phyloP scores from a whole-genome alignment of 2,113 vertebrate species.

The Clarias macrocephalus region DNA sequence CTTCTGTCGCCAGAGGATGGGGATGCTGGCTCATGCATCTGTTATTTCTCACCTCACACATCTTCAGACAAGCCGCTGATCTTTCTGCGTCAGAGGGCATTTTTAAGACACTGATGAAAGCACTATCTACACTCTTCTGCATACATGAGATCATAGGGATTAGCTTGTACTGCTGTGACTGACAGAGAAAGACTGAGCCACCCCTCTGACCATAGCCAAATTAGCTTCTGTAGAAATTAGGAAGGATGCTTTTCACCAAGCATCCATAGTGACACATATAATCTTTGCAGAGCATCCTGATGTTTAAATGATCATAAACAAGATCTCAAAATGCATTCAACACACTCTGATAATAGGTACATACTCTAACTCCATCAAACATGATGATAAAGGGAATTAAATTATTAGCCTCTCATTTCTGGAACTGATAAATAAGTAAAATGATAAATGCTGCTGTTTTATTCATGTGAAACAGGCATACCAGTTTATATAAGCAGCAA shows the following conservation, averaged over 20 bases:
- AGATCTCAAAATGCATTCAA: not conserved
- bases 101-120: not conserved
- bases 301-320: not conserved
- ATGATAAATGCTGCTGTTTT: not conserved
- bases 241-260: not conserved
- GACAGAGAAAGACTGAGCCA: not conserved
- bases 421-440: not conserved
- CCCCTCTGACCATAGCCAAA: not conserved
- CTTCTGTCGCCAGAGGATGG: slow-evolving; percentile 16
- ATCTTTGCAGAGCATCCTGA: not conserved
- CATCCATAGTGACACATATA: not conserved
- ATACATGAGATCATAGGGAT: not conserved
- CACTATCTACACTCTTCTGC: not conserved
- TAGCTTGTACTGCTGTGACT: not conserved
- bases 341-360: not conserved
- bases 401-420: not conserved
- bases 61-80: not conserved
- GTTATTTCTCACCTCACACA: not conserved
- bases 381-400: not conserved
- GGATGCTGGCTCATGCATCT: not conserved
- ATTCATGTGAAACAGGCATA: not conserved
- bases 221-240: not conserved
- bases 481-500: not conserved
- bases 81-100: not conserved
- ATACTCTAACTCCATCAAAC: not conserved